phyloP scores from a whole-genome alignment of 2,888 invertebrate species.

The Pilophorus perplexus region DNA sequence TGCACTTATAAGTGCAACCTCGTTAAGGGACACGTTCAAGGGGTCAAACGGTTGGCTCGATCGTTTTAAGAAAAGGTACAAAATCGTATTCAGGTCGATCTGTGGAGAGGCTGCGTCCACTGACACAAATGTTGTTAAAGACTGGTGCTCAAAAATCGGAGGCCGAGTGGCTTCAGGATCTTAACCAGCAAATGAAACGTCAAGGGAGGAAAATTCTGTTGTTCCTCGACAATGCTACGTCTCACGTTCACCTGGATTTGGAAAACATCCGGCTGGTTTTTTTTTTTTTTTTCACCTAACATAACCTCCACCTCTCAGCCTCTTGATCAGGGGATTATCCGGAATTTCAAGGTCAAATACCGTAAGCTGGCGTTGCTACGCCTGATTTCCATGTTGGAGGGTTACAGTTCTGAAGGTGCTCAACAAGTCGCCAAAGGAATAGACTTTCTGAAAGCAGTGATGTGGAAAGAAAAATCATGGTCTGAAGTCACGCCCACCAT shows the following conservation, averaged over 20 bases:
- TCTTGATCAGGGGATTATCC: neutral
- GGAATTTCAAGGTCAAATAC: no score
- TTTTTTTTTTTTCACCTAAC: neutral
- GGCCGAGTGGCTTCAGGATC: neutral
- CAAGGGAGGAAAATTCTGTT: neutral
- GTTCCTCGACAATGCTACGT: neutral
- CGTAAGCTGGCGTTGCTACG: no score
- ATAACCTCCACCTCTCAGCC: no score
- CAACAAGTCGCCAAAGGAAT: neutral
- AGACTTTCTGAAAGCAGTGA: neutral
- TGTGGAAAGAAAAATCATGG: neutral
- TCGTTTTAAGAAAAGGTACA: neutral
- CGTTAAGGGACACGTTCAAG: no score
- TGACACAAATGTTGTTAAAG: neutral
- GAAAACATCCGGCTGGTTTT: neutral
- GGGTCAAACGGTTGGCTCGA: neutral
- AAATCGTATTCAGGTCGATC: neutral
- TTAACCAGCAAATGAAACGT: neutral
- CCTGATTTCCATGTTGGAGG: neutral
- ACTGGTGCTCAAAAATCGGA: neutral
- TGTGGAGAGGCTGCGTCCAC: neutral
- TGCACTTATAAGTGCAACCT: no score
- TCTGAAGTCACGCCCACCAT: neutral
- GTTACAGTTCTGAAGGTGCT: neutral
- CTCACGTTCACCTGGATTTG: slow-evolving; percentile 1